A percentile compares a stretch with the other conserved stretches of the same genome.
Conservation (phyloP, 2,113 vertebrate genomes). For the Mus spicilegus region DNA sequence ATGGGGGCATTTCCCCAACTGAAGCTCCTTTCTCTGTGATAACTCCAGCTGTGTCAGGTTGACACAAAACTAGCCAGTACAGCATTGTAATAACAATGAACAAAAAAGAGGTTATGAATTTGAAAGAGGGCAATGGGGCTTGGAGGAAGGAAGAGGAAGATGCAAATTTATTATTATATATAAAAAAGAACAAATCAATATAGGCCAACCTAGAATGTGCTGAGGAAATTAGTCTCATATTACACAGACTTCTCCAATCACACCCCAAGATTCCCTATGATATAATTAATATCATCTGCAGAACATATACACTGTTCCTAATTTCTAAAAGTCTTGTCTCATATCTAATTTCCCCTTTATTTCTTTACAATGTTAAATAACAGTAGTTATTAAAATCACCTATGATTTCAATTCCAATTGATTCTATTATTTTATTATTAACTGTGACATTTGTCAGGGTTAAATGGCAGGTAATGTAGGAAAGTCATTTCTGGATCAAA, state of each 20-base stretch:
- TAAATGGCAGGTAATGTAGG: background rate
- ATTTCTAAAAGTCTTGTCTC: slow-evolving; percentile 31
- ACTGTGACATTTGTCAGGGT: background rate
- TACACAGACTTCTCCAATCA: background rate
- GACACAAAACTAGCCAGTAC: no score
- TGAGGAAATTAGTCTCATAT: background rate
- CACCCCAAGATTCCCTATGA: background rate
- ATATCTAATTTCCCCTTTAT: background rate
- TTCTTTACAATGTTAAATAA: slow-evolving; percentile 13
- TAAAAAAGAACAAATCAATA: background rate
- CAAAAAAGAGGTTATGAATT: background rate
- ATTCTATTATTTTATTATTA: background rate
- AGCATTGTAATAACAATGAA: background rate
- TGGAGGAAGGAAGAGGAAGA: background rate
- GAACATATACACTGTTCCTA: background rate
- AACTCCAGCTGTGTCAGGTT: no score
- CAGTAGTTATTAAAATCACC: background rate
- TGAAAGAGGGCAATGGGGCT: background rate
- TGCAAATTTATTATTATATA: background rate
- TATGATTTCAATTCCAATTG: background rate
- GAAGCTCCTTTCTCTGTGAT: no score
- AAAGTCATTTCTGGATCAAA: background rate
- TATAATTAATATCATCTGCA: background rate
- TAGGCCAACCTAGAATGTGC: background rate
- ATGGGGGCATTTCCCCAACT: no score